These are phyloP conservation scores for Caenorhabditis macrosperma DNA, from an alignment of 2,888 invertebrate species.

Conservation along the genomic window DNA sequence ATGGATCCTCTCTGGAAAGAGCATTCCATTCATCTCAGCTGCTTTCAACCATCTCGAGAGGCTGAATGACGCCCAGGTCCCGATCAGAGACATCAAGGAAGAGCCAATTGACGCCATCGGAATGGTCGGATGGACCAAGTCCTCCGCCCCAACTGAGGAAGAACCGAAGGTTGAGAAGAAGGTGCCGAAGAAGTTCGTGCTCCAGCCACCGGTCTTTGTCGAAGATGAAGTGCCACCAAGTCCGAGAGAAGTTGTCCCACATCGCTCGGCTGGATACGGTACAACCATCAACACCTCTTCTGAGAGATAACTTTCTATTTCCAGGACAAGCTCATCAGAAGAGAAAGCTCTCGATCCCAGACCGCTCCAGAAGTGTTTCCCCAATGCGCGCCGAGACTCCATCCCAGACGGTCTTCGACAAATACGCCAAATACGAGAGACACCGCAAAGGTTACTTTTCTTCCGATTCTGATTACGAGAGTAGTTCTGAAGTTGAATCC, in stretches of 20 bases:
- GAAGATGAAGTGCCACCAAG: slow-evolving; percentile 73
- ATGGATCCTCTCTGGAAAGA: slow-evolving; percentile 72
- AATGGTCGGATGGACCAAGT: slow-evolving; percentile 72
- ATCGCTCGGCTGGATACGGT: slow-evolving; percentile 77
- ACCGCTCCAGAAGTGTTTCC: slow-evolving; percentile 72
- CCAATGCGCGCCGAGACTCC: slow-evolving; percentile 65
- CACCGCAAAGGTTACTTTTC: slow-evolving; percentile 67
- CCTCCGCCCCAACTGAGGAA: slow-evolving; percentile 61
- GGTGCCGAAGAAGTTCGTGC: slow-evolving; percentile 59
- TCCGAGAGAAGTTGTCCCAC: slow-evolving; percentile 75
- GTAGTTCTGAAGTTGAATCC: slow-evolving; percentile 38
- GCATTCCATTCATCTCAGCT: slow-evolving; percentile 73
- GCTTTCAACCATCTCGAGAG: slow-evolving; percentile 75
- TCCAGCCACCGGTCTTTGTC: slow-evolving; percentile 63
- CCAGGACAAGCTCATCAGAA: slow-evolving; percentile 74
- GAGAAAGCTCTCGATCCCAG: slow-evolving; percentile 73
- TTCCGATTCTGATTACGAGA: slow-evolving; percentile 51
- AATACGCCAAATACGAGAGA: slow-evolving; percentile 71
- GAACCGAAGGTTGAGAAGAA: slow-evolving; percentile 43
- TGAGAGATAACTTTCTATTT: not conserved
- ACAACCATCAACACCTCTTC: not conserved
- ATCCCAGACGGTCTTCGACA: slow-evolving; percentile 66
- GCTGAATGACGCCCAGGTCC: slow-evolving; percentile 68
- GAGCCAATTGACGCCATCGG: slow-evolving; percentile 75
- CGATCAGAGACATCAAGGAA: slow-evolving; percentile 70